Percentiles rank a stretch among this genome's conserved stretches.
These are phyloP conservation scores for Amblyjoppa proteus DNA, from an alignment of 2,888 invertebrate genomes.

Conservation along the genomic window DNA sequence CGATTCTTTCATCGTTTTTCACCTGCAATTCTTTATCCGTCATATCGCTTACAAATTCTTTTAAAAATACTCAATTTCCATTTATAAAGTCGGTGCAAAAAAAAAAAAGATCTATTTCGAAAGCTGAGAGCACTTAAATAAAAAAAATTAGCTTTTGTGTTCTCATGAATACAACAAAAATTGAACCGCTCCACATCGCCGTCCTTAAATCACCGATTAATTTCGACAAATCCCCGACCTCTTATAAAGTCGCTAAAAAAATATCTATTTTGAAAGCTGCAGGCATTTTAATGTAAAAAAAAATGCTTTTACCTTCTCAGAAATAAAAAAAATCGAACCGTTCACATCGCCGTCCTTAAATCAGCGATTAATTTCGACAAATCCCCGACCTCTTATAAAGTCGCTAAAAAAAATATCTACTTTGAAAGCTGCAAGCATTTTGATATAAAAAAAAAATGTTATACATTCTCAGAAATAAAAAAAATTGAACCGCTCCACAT, in stretches of 20 bases:
- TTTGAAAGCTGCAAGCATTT: too few species aligned
- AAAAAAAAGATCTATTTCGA: background rate
- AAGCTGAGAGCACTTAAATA: background rate
- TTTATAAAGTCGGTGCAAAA: background rate
- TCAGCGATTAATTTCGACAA: background rate
- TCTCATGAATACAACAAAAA: too few species aligned
- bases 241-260: too few species aligned
- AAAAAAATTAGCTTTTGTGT: background rate
- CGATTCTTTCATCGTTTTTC: conserved; percentile 43
- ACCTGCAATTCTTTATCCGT: conserved; percentile 18
- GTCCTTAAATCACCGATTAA: background rate
- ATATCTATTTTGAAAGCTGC: too few species aligned
- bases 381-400: too few species aligned
- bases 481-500: background rate
- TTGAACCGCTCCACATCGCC: background rate
- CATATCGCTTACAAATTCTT: background rate
- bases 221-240: background rate
- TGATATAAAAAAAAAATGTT: background rate
- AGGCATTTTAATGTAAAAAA: too few species aligned
- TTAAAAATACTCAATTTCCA: background rate
- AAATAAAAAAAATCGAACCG: background rate
- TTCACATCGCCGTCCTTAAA: background rate
- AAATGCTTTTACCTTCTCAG: background rate
- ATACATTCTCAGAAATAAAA: background rate
- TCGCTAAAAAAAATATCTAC: too few species aligned